Conservation (phyloP, 2,113 vertebrate genomes). For the Amphiprion ocellaris region DNA sequence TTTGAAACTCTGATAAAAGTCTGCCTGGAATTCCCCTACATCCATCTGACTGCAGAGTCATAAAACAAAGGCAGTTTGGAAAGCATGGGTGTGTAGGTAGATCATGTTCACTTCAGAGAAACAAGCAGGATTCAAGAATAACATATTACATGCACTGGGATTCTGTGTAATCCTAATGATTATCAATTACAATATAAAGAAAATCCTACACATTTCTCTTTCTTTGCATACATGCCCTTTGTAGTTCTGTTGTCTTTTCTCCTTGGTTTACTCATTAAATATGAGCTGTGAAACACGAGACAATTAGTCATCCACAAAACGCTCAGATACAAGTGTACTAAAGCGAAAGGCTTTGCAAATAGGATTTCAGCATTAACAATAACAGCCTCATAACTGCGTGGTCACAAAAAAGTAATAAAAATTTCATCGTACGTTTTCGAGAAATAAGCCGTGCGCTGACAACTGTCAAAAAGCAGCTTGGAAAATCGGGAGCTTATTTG, state of each 20-base stretch:
- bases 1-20: constrained; percentile 62
- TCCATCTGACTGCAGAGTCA: constrained; percentile 45
- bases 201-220: constrained; percentile 21
- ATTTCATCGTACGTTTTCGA: constrained; percentile 57
- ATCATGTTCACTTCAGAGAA: constrained; percentile 45
- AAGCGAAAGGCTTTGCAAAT: constrained; percentile 48
- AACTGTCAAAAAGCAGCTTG: constrained; percentile 50
- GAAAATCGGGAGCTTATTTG: constrained; percentile 57
- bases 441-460: constrained; percentile 46
- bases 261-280: constrained; percentile 30
- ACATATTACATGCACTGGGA: constrained; percentile 39
- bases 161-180: constrained; percentile 44
- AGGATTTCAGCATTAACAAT: constrained; percentile 45
- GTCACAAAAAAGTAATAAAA: constrained; percentile 38
- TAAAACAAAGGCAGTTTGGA: constrained; percentile 52
- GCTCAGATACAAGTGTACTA: constrained; percentile 30
- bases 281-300: constrained; percentile 50
- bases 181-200: constrained; percentile 34
- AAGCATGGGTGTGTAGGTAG: constrained; percentile 40
- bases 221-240: constrained; percentile 18
- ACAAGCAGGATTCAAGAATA: constrained; percentile 34
- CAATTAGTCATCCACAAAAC: constrained; percentile 50
- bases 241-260: constrained; percentile 29
- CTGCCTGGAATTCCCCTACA: constrained; percentile 60
- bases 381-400: constrained; percentile 36